Percentiles rank a stretch among this genome's conserved stretches.
Evolutionary conservation across 2,888 invertebrate species (phyloP).

Genomic region (Conchocele bisecta): DNA sequence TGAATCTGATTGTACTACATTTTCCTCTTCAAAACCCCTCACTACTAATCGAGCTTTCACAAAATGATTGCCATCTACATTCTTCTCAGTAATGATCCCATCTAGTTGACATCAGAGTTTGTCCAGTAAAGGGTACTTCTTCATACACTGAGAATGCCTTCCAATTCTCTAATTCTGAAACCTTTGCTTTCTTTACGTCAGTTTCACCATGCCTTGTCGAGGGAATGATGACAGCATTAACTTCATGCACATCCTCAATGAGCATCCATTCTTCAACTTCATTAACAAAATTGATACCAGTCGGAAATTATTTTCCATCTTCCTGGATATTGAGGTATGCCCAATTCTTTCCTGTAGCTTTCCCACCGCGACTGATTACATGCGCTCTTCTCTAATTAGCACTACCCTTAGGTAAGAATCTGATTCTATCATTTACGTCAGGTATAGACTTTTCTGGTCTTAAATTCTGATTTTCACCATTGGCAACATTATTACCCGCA

Average conservation of each 20-base stretch:
- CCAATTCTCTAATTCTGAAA: slow-evolving; percentile 36
- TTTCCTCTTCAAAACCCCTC: slow-evolving; percentile 40
- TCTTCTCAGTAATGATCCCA: slow-evolving; percentile 40
- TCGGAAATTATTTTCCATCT: slow-evolving; percentile 1
- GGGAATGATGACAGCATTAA: slow-evolving; percentile 17
- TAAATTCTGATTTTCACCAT: not conserved
- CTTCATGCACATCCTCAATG: slow-evolving; percentile 7
- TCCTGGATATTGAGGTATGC: slow-evolving; percentile 34
- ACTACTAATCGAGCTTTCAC: slow-evolving; percentile 41
- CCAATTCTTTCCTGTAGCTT: slow-evolving; percentile 39
- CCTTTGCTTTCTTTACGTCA: slow-evolving; percentile 25
- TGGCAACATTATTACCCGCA: not conserved
- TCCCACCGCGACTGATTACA: slow-evolving; percentile 32
- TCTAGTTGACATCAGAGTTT: slow-evolving; percentile 33
- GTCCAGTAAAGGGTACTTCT: slow-evolving; percentile 22
- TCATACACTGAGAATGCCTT: slow-evolving; percentile 25
- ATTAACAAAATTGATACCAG: slow-evolving; percentile 27
- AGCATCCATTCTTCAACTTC: slow-evolving; percentile 26
- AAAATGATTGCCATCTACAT: not conserved
- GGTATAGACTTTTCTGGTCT: slow-evolving; percentile 5
- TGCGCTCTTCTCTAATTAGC: slow-evolving; percentile 29
- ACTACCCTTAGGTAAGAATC: not conserved
- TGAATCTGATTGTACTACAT: slow-evolving; percentile 35
- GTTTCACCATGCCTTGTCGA: slow-evolving; percentile 22
- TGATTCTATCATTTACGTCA: slow-evolving; percentile 22